phyloP scores from a whole-genome alignment of 2,888 invertebrate species.

The Drosophila sordidula region DNA sequence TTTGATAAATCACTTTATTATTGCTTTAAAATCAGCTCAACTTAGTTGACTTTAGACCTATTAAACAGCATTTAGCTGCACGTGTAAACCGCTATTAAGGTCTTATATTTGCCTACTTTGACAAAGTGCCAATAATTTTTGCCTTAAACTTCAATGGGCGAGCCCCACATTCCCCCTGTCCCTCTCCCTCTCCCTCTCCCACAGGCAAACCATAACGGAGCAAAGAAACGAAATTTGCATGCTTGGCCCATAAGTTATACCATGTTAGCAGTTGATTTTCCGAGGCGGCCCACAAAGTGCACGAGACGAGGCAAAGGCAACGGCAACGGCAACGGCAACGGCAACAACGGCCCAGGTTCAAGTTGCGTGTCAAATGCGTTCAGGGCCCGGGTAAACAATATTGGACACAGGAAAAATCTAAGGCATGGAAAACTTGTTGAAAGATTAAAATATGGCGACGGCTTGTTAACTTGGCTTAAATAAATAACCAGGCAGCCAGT shows the following conservation, averaged over 20 bases:
- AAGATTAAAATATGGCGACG: slow-evolving; percentile 60
- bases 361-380: slow-evolving; percentile 75
- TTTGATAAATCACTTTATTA: slow-evolving; percentile 1
- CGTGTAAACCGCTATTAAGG: slow-evolving; percentile 39
- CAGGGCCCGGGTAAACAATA: slow-evolving; percentile 34
- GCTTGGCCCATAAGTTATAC: slow-evolving; percentile 75
- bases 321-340: background rate
- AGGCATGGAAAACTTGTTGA: slow-evolving; percentile 53
- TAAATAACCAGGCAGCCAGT: slow-evolving; percentile 50
- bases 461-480: slow-evolving; percentile 61
- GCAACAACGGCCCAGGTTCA: slow-evolving; percentile 14
- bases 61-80: slow-evolving; percentile 7
- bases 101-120: slow-evolving; percentile 56
- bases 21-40: background rate
- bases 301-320: slow-evolving; percentile 42
- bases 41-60: background rate
- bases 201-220: slow-evolving; percentile 53
- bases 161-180: background rate
- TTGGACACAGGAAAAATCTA: slow-evolving; percentile 30
- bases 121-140: slow-evolving; percentile 81
- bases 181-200: background rate
- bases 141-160: slow-evolving; percentile 48
- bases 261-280: slow-evolving; percentile 80
- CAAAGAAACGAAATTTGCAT: slow-evolving; percentile 67
- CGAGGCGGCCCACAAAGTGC: slow-evolving; percentile 49